Base-by-base conservation (phyloP, 2,113 vertebrate genomes). In the Micronycteris hirsuta region DNA sequence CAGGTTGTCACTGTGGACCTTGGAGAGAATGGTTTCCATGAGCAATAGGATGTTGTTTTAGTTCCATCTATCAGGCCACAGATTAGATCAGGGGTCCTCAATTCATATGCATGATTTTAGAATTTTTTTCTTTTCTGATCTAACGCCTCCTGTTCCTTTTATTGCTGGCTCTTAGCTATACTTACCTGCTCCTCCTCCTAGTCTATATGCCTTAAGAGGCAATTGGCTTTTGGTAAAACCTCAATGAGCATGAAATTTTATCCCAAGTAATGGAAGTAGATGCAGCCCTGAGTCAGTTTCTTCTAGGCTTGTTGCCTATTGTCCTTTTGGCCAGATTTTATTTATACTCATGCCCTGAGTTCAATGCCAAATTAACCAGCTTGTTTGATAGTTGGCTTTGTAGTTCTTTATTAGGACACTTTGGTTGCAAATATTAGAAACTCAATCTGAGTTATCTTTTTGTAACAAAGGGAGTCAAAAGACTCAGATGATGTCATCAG, bases 231-330 rank as follows among this genome's bases (percentile, higher is more conserved):
- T 91, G 86, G 67, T 91, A 74, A 92, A 91, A 89, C 86, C 76
- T 94, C 92, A 93, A 43, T 83, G 88, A 89, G 86, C 28, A 36
- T 94, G 77, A 89, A 86, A 93, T 96, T 73, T 47, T 70, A 95
- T 88, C 45, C 63, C 81, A 95, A 90, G 31, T 58, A 81, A 74
- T n/a, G 68, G 78, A 94, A 88, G 36, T 24, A 54, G 73, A 49
- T 43, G 19, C n/a, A 78, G 47, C 54, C 17, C 67, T 83, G 82
- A 94, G 83, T 96, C 67, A 1, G 41, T 89, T 61, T 93, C 91
- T 95, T 95, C 77, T 33, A 87, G 70, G 71, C 41, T 47, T 80
- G 90, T 91, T 96, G 82, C 80, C 89, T 95, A 82, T 87, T 95
- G 61, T 91, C 73, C 78, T 91, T 78, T 92, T 97, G 96, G 94